Conservation (phyloP, 2,797 vertebrate species). For the Delichon dasypus region DNA sequence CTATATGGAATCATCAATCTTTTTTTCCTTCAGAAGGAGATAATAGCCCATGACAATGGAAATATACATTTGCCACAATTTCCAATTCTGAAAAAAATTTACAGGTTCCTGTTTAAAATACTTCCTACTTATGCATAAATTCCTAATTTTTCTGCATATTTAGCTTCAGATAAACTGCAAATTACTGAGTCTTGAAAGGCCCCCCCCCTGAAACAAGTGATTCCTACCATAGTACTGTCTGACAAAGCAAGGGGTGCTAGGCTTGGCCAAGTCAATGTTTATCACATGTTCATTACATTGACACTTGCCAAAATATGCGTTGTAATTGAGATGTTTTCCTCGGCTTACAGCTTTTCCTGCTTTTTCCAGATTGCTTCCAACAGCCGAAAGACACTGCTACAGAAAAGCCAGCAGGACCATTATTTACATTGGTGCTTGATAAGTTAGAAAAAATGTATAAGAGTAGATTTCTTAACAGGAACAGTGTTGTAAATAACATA, state of each 20-base stretch:
- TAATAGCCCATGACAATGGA: neutral
- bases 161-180: neutral
- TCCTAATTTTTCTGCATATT: neutral
- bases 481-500: neutral
- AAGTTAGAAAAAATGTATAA: neutral
- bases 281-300: slow-evolving; percentile 7
- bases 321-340: slow-evolving; percentile 34
- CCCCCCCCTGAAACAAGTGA: neutral
- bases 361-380: slow-evolving; percentile 28
- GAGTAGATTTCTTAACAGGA: neutral
- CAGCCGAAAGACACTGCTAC: neutral
- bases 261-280: neutral
- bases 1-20: neutral
- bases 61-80: neutral
- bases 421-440: neutral
- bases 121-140: neutral
- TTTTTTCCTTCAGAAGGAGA: neutral
- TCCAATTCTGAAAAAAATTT: neutral
- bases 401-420: neutral
- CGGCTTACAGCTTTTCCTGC: slow-evolving; percentile 12
- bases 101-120: neutral
- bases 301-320: slow-evolving; percentile 23
- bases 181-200: neutral
- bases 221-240: neutral
- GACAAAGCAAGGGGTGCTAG: neutral